Percentiles rank a stretch among this genome's conserved stretches.
phyloP scores from a whole-genome alignment of 2,888 invertebrate genomes.

The Drosophila kambysellisi region DNA sequence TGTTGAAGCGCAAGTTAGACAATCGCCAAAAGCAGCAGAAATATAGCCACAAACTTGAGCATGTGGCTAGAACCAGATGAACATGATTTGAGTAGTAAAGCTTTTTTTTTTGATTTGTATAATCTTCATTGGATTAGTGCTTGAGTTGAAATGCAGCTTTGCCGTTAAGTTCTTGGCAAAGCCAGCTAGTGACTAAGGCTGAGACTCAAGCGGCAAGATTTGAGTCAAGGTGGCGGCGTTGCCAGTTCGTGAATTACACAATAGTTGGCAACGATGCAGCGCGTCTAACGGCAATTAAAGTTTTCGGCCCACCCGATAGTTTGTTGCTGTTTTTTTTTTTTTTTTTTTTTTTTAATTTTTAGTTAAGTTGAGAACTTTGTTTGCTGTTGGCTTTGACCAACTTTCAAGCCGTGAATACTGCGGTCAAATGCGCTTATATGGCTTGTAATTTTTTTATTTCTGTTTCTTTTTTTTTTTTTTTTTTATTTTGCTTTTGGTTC shows the following conservation, averaged over 20 bases:
- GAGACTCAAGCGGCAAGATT: conserved; percentile 63
- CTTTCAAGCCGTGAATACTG: conserved; percentile 41
- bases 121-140: conserved; percentile 5
- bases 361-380: conserved; percentile 61
- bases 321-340: conserved; percentile 24
- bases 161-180: conserved; percentile 40
- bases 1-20: neutral
- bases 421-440: conserved; percentile 29
- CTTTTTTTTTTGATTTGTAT: conserved; percentile 10
- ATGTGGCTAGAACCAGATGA: conserved; percentile 21
- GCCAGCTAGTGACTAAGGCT: conserved; percentile 30
- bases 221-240: conserved; percentile 61
- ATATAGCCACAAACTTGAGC: conserved; percentile 2
- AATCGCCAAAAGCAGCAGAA: conserved; percentile 5
- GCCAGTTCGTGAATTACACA: conserved; percentile 34
- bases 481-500: neutral
- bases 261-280: conserved; percentile 34
- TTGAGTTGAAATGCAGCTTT: conserved; percentile 15
- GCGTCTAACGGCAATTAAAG: conserved; percentile 72
- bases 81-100: neutral
- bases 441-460: neutral
- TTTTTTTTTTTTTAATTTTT: conserved; percentile 18
- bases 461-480: neutral
- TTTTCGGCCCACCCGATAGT: conserved; percentile 34
- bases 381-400: conserved; percentile 78